These are phyloP conservation scores for Drosophila nigrodunni DNA, from an alignment of 1,140 invertebrate species.

Conservation along the genomic window DNA sequence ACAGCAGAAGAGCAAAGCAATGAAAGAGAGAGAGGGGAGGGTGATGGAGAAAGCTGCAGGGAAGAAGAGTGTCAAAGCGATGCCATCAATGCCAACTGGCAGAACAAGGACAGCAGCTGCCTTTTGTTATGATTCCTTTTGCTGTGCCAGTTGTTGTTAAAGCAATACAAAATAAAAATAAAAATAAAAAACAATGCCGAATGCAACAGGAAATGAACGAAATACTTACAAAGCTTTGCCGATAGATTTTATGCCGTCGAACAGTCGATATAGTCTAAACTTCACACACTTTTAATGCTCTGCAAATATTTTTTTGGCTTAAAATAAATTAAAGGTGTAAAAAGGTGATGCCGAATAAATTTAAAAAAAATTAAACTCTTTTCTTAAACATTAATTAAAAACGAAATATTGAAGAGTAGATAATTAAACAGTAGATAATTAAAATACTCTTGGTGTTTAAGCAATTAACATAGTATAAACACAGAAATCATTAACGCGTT, in stretches of 20 bases:
- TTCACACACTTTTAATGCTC: no score
- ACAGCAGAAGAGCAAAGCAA: background rate
- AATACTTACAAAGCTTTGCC: conserved; percentile 46
- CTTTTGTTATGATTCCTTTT: conserved; percentile 21
- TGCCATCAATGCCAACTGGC: conserved; percentile 36
- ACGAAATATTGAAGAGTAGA: no score
- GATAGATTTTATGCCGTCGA: background rate
- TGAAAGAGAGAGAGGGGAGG: background rate
- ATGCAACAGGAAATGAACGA: conserved; percentile 62
- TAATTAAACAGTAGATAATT: no score
- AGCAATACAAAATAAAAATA: background rate
- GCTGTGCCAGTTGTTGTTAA: background rate
- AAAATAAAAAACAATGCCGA: conserved; percentile 25
- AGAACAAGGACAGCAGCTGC: conserved; percentile 29
- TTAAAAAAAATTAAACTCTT: no score
- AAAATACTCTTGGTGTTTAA: no score
- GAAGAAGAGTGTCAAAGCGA: conserved; percentile 20
- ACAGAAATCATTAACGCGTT: no score
- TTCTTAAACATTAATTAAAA: no score
- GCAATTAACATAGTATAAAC: no score
- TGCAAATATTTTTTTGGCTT: no score
- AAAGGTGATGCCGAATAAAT: no score
- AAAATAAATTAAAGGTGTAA: no score
- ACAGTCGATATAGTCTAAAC: no score
- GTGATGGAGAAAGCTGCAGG: background rate